Evolutionary conservation across 2,888 invertebrate species (phyloP).

Genomic region (Cantharis nigra): DNA sequence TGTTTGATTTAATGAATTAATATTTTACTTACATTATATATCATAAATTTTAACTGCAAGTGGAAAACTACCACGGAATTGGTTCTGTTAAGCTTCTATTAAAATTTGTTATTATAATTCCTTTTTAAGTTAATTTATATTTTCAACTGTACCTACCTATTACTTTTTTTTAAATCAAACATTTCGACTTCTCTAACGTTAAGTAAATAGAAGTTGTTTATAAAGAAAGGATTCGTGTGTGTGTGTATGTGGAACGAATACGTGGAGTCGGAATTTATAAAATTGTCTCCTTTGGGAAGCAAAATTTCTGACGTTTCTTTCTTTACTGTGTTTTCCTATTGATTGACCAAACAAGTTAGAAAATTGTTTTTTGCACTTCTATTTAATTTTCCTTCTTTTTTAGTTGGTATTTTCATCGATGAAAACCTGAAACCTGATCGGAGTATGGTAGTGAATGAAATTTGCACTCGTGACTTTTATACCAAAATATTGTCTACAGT

Average conservation of each 20-base stretch:
- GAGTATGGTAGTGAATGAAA: background rate
- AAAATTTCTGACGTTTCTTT: background rate
- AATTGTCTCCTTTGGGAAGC: background rate
- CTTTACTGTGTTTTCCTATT: background rate
- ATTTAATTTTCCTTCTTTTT: slow-evolving; percentile 11
- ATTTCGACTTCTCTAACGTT: background rate
- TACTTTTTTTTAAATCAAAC: background rate
- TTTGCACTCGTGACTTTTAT: background rate
- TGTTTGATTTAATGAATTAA: no score
- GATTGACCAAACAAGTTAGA: background rate
- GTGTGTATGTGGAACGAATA: background rate
- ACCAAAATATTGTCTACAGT: background rate
- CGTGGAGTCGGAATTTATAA: background rate
- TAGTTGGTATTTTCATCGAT: slow-evolving; percentile 1
- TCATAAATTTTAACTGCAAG: no score
- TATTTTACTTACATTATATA: no score
- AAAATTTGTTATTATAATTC: no score
- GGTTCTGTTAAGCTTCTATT: no score
- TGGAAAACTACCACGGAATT: no score
- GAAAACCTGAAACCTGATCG: slow-evolving; percentile 8
- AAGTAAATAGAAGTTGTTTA: background rate
- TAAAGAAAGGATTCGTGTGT: background rate
- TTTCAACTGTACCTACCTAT: background rate
- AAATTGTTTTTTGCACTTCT: background rate
- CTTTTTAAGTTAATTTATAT: no score